These are phyloP conservation scores for Zeuzera pyrina DNA, from an alignment of 2,888 invertebrate genomes.

Conservation along the genomic window DNA sequence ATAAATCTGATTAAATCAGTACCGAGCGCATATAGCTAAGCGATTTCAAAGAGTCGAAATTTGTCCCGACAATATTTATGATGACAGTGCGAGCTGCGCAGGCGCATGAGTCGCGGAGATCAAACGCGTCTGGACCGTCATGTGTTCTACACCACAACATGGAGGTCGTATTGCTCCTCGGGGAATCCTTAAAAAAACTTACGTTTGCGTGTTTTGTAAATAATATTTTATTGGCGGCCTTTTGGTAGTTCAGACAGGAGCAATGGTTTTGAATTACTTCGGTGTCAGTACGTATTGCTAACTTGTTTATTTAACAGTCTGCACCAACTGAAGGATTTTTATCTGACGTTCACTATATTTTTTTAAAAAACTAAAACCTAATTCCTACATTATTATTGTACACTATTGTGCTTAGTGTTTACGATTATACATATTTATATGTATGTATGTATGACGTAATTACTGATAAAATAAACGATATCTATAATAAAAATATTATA, in stretches of 20 bases:
- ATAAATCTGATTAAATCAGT: constrained; percentile 57
- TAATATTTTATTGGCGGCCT: constrained; percentile 49
- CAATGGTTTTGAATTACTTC: background rate
- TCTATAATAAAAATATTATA: too few species aligned
- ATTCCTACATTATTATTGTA: too few species aligned
- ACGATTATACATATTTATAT: too few species aligned
- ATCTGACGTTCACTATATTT: too few species aligned
- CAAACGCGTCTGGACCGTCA: constrained; percentile 34
- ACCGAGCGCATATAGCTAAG: constrained; percentile 24
- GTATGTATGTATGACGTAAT: too few species aligned
- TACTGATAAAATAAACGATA: too few species aligned
- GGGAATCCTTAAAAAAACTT: constrained; percentile 50
- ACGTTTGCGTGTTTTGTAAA: constrained; percentile 58
- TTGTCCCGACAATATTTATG: constrained; percentile 66
- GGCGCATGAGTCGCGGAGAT: constrained; percentile 31
- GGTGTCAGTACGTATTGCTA: background rate
- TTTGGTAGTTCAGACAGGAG: constrained; percentile 8
- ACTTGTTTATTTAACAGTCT: background rate
- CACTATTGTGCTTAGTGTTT: too few species aligned
- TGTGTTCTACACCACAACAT: constrained; percentile 36
- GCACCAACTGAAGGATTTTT: too few species aligned
- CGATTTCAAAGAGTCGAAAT: constrained; percentile 64
- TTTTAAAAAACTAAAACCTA: too few species aligned
- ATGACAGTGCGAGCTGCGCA: constrained; percentile 28
- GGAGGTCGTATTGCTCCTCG: constrained; percentile 52